Evolutionary conservation across 2,888 invertebrate species (phyloP), one percentile per base, ranked within the genome.

Genomic region (Cephus nigrinus): DNA sequence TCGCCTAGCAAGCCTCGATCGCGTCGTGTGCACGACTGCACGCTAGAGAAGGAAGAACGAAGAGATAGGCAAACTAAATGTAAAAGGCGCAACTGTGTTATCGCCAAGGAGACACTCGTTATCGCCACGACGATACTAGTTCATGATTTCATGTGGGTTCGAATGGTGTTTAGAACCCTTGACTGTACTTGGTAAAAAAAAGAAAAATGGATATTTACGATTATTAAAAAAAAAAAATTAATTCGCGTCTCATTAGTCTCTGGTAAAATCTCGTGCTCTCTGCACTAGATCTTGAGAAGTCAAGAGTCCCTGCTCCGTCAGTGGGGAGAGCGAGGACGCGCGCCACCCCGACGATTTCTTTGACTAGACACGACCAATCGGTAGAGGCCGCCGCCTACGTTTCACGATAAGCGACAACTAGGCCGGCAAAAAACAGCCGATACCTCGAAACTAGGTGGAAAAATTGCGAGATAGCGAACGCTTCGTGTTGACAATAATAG

Each of bases 371-470:
- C 72, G 69, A 68, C 40, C 72, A 30, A 35, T 55, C 33, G 77
- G 2, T 23, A 55, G 40, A 75, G 30, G 36, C 69, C 55, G 23
- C 55, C 55, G 23, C 55, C 55, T 55, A 55, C 55, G 55, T 55
- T 55, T 23, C 55, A 9, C 55, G 55, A 55, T 55, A 55, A 55
- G 55, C 55, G 9, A 55, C 9, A 91, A 90, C 86, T 91, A 88
- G 91, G 88, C 85, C 91, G 87, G 84, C 86, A 86, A 91, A 91
- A 91, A 89, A 86, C 85, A 85, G 84, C 84, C 88, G 88, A 90
- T 90, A 88, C 85, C 84, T 84, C 87, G 88, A 83, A 91, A 90
- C 83, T 91, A 86, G 91, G 91, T 86, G 88, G 86, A 91, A 91
- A 91, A 91, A 91, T 90, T 12, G 78, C 83, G 83, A 79, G 90